These are phyloP conservation scores for Calephelis perditalis DNA, from an alignment of 2,888 invertebrate species.

Conservation along the genomic window DNA sequence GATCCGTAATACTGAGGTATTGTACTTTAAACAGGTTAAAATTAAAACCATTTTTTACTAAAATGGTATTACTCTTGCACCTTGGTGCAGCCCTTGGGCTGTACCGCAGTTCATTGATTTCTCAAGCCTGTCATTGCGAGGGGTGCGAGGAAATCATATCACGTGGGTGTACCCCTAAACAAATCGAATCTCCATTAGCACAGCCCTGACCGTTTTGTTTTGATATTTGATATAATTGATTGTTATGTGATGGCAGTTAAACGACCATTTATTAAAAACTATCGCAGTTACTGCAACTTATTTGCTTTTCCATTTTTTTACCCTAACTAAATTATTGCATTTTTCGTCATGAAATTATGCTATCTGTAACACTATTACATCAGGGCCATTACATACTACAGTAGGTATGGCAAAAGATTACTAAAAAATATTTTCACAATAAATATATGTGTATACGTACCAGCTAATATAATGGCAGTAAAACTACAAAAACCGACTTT, in stretches of 20 bases:
- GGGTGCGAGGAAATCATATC: constrained; percentile 61
- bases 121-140: constrained; percentile 47
- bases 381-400: no score
- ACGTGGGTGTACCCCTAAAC: constrained; percentile 48
- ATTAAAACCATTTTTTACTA: background rate
- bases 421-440: no score
- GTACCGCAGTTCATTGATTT: constrained; percentile 47
- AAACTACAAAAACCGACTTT: no score
- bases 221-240: constrained; percentile 8
- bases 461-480: no score
- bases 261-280: constrained; percentile 48
- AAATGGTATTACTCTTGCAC: background rate
- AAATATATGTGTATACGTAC: no score
- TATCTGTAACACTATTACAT: no score
- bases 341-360: no score
- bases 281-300: background rate
- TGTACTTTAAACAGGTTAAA: background rate
- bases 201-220: constrained; percentile 9
- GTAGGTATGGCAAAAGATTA: no score
- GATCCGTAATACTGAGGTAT: no score
- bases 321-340: no score
- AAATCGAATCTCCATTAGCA: constrained; percentile 56
- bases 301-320: no score
- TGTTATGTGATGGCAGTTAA: constrained; percentile 40
- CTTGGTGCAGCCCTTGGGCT: no score